Evolutionary conservation across 1,140 invertebrate genomes (phyloP), one percentile per base, ranked within the genome.

Genomic region (Parapsyche elsis): DNA sequence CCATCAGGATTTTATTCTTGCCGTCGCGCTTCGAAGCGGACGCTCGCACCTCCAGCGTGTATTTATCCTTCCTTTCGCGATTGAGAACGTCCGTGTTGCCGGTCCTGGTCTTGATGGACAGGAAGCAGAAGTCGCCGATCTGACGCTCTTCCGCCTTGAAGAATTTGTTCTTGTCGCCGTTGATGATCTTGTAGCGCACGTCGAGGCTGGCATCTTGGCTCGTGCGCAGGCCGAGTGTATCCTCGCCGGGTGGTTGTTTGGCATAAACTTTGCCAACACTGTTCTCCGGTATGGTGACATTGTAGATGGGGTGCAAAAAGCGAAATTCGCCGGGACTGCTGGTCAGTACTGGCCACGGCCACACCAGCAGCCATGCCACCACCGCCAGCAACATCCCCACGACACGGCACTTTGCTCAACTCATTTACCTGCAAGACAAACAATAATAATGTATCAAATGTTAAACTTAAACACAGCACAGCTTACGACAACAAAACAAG

Each of bases 101-200:
- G 24, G 94, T 96, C 85, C 94, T 90, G 78, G 94, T 96, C 83
- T 95, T 89, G 80, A 98, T 92, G 61, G 94, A 89, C 24, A 97
- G 89, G 87, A 97, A 98, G 87, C 93, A 95, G 90, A 97, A 97
- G 87, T 97, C 94, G 26, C 96, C 96, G 9, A 97, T 93, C 44
- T 91, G 87, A n/a, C 91, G 87, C 71, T 94, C 92, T 86, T 97
- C 95, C 0, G 94, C 94, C 85, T 96, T 96, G 88, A 98, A 98
- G 84, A 97, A 93, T 84, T 94, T 93, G 57, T 94, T 92, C 57
- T 92, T 91, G 86, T 97, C 95, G 21, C 95, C 95, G 78, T 90
- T 91, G 24, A 92, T 88, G 85, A 97, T 96, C 82, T 92, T 92
- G 86, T 92, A 95, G 81, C 92, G 91, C 23, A 97, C 90, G 76